Evolutionary conservation across 37 sponge, comb jelly and placozoan genomes (phyloP), one percentile per base, ranked within the genome.

Genomic region (Spongilla lacustris): DNA sequence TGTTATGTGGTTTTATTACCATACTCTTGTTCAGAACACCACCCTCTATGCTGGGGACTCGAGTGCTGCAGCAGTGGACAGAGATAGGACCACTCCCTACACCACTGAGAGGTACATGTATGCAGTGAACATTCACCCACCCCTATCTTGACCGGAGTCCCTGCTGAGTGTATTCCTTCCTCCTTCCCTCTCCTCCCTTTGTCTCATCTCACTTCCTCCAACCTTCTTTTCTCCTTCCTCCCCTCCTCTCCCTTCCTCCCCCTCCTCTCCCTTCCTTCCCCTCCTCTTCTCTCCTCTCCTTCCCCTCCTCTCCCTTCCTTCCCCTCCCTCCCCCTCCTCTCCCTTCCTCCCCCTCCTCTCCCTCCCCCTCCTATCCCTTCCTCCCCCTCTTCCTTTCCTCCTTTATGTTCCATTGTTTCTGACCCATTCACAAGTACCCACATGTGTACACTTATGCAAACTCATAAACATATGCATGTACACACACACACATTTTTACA

Each of bases 41-140:
- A 79, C 77, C 26, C 31, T 36, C 46, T 86, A 86, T 29, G 31
- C 87, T 48, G 66, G 73, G 46, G 91, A 91, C 73, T 83, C 36
- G 28, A 66, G 87, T 66, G 73, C 80, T 4, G 87, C 81, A 50
- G 86, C 91, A 4, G 66, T 41, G 27, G 82, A 82, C 11, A 68
- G 91, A 30, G 91, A 86, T 49, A 85, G 37, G 73, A 77, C 85
- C 34, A 30, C 25, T 0, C 87, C 83, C 26, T 36, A 29, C 25
- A 79, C 80, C 30, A 29, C 58, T 38, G 80, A 79, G 66, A 79
- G 80, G 76, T 35, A 36, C 31, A 0, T n/a, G 9, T 29, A 6
- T 9, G 33, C 31, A n/a, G n/a, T n/a, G 27, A n/a, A 2, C 70
- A 69, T 27, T 69, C 4, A 17, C 48, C 49, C 46, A 1, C 74